A percentile compares a stretch with the other conserved stretches of the same genome.
phyloP scores from a whole-genome alignment of 1,140 invertebrate species.

The Camponotus floridanus region DNA sequence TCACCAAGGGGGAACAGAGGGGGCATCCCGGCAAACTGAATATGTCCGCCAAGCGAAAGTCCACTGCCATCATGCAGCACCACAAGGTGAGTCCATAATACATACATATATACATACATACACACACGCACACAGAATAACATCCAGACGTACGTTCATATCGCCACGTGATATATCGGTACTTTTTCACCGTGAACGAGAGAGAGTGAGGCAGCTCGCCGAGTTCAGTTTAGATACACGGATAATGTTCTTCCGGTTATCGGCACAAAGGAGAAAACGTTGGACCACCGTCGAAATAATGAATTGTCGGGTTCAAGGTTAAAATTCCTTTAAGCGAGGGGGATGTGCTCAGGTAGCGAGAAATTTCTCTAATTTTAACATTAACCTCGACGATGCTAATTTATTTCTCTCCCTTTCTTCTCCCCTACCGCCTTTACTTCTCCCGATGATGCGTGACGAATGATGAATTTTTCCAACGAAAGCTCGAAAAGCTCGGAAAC shows the following conservation, averaged over 20 bases:
- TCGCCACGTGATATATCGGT: constrained; percentile 47
- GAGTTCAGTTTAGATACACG: background rate
- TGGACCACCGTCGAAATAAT: background rate
- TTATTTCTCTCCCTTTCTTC: background rate
- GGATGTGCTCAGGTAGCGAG: background rate
- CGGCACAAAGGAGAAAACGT: background rate
- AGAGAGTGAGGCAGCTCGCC: background rate
- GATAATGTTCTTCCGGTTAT: background rate
- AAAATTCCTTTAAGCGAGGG: background rate
- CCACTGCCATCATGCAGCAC: constrained; percentile 88
- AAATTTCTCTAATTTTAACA: background rate
- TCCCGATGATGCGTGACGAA: background rate
- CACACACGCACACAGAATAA: constrained; percentile 29
- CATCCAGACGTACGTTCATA: background rate
- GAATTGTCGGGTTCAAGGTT: background rate
- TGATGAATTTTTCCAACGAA: constrained; percentile 31
- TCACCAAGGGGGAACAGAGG: constrained; percentile 66
- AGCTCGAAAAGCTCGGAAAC: constrained; percentile 22
- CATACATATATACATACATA: background rate
- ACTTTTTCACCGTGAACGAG: background rate
- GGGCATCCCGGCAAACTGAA: constrained; percentile 75
- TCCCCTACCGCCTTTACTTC: too few species aligned
- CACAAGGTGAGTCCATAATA: constrained; percentile 86
- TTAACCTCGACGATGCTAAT: constrained; percentile 25
- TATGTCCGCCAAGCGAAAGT: constrained; percentile 88